Base-by-base conservation (phyloP, 92 coral and sea anemone genomes). In the Metridium senile region DNA sequence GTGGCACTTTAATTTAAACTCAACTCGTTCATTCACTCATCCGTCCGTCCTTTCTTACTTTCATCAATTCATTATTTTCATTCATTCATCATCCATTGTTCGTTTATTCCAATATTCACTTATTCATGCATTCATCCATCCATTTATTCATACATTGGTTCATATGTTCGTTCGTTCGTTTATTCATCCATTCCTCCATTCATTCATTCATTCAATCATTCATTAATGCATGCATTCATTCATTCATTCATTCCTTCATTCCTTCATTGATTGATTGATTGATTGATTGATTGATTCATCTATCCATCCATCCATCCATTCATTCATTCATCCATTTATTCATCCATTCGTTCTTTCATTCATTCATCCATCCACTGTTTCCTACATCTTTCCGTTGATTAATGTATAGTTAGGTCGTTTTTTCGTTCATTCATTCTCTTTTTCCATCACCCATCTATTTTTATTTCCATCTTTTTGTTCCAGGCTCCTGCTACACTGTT, bases 401-500 rank as follows among this genome's bases (percentile, higher is more conserved):
- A 54, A 54, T 54, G 11, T 9, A 54, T 8, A 11, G 9, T 11
- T 9, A 10, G 4, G 22, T 54, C 22, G 61, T 3, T 11, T 54
- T 9, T 9, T 54, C 9, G 61, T 45, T 7, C 51, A 7, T 16
- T 45, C 16, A 45, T 45, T n/a, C n/a, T n/a, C n/a, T n/a, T n/a
- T n/a, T n/a, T n/a, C n/a, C n/a, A n/a, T n/a, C n/a, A n/a, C n/a
- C n/a, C n/a, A n/a, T n/a, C n/a, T n/a, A n/a, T n/a, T n/a, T n/a
- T n/a, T n/a, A n/a, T n/a, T n/a, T n/a, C n/a, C n/a, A n/a, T 54
- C 23, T 54, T 54, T 20, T 3, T n/a, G 27, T 52, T 64, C 28
- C 58, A 90, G 98, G 67, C 85, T 21, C 98, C 98, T 0, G 93
- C 91, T 0, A 93, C 98, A 10, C 27, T 87, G 2, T 84, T 90